Conservation (phyloP, 2,797 vertebrate genomes). For the Pantherophis alleghaniensis region DNA sequence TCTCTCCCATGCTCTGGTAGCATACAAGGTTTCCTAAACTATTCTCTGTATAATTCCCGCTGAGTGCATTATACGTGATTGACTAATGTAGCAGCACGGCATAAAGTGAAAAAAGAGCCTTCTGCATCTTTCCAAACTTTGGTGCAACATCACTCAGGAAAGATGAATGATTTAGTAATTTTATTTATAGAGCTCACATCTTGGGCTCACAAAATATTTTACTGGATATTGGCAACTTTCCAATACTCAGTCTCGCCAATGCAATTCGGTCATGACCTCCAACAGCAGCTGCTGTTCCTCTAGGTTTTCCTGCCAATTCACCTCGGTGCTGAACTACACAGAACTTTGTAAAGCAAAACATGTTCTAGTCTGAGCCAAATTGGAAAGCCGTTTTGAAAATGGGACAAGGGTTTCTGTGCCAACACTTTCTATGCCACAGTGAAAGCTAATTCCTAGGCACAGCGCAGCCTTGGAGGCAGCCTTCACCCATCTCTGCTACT, state of each 20-base stretch:
- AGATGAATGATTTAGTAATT: constrained; percentile 11
- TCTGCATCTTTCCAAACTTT: neutral
- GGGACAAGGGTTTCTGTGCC: neutral
- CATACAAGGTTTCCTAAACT: constrained; percentile 13
- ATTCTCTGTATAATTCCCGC: neutral
- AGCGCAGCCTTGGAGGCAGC: neutral
- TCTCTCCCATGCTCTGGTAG: neutral
- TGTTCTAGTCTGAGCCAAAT: constrained; percentile 16
- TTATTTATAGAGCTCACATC: constrained; percentile 6
- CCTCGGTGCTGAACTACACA: neutral
- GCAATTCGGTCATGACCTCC: neutral
- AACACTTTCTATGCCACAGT: neutral
- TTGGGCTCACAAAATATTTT: neutral
- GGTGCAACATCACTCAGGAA: neutral
- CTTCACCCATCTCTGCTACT: neutral
- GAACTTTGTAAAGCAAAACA: neutral
- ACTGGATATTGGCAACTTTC: neutral
- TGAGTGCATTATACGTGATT: constrained; percentile 24
- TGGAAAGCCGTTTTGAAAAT: neutral
- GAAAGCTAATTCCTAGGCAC: constrained; percentile 20
- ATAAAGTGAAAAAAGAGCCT: neutral
- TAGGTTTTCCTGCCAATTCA: neutral
- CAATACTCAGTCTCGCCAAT: neutral
- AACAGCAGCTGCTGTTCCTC: neutral
- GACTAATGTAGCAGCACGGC: constrained; percentile 9